Percentiles rank a stretch among this genome's conserved stretches.
These are phyloP conservation scores for Ascidia mentula DNA, from an alignment of 23 tunicate genomes.

Conservation along the genomic window DNA sequence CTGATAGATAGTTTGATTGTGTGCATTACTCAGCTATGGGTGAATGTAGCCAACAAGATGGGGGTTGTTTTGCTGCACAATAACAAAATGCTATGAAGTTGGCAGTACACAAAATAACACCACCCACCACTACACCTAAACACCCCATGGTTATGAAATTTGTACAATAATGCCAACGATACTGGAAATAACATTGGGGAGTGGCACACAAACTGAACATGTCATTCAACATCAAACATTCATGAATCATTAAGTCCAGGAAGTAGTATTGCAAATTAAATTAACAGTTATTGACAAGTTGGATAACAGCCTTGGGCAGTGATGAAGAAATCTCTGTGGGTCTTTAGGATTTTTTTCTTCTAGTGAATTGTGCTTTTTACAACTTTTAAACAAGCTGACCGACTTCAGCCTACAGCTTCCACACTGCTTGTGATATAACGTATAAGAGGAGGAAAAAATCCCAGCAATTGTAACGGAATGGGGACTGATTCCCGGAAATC, in stretches of 20 bases:
- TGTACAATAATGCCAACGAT: neutral
- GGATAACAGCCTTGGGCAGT: too few relatives aligned
- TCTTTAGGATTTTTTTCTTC: too few relatives aligned
- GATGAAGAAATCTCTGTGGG: too few relatives aligned
- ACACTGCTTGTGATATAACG: too few relatives aligned
- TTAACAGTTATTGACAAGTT: too few relatives aligned
- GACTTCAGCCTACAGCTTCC: too few relatives aligned
- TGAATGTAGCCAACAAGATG: constrained; percentile 6
- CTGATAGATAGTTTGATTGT: neutral
- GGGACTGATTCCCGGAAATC: too few relatives aligned
- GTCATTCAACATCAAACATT: neutral
- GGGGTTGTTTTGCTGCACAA: constrained; percentile 21
- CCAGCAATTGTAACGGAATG: too few relatives aligned
- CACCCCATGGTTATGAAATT: neutral
- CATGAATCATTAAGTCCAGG: neutral
- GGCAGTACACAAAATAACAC: constrained; percentile 2
- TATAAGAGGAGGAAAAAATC: too few relatives aligned
- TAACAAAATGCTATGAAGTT: constrained; percentile 15
- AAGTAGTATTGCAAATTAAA: neutral
- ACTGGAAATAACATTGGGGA: neutral
- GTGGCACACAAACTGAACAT: neutral
- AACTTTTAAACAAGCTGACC: too few relatives aligned
- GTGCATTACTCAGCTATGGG: constrained; percentile 1
- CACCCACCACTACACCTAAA: neutral
- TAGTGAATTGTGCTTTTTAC: too few relatives aligned